Evolutionary conservation across 2,797 vertebrate genomes (phyloP), one percentile per base, ranked within the genome.

Genomic region (Eulemur albifrons): DNA sequence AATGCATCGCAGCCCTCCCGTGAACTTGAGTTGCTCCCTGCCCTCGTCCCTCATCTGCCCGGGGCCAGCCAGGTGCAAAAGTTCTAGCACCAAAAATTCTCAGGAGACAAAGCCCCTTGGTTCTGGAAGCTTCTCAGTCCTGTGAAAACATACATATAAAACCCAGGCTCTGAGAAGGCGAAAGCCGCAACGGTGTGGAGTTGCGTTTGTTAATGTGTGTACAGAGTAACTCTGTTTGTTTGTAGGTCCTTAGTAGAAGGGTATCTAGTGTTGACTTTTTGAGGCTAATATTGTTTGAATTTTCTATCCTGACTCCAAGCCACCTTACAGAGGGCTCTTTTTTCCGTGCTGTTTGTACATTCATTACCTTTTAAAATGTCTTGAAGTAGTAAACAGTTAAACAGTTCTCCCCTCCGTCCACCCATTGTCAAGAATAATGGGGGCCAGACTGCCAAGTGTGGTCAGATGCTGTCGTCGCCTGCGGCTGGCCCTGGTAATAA

Each of bases 261-360:
- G 98, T 99, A 99, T 98, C 98, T 98, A 96, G 98, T 99, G 99
- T 99, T 99, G 99, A 99, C 99, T 99, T 99, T 99, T 98, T 99
- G 99, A 98, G 98, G 99, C 99, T 99, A 99, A 99, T 99, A 99
- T 99, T 99, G 99, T 99, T 99, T 99, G 99, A 99, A 99, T 99
- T 99, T 99, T 99, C 99, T 99, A 99, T 99, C 99, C 98, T 96
- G 98, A 99, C 98, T 98, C 99, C 98, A 97, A 99, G 98, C 98
- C 98, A 98, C 95, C 93, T 98, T 98, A 98, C 98, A 98, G 98
- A 97, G 98, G 98, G 95, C 97, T 98, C 98, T 99, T 99, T 98
- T 99, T 98, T 98, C 98, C 98, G 92, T 95, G 87, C 48, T 98
- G 98, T 99, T 99, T 99, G 99, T 99, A 99, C 88, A 97, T 99